phyloP scores from a whole-genome alignment of 2,113 vertebrate species.

The Vulpes lagopus region DNA sequence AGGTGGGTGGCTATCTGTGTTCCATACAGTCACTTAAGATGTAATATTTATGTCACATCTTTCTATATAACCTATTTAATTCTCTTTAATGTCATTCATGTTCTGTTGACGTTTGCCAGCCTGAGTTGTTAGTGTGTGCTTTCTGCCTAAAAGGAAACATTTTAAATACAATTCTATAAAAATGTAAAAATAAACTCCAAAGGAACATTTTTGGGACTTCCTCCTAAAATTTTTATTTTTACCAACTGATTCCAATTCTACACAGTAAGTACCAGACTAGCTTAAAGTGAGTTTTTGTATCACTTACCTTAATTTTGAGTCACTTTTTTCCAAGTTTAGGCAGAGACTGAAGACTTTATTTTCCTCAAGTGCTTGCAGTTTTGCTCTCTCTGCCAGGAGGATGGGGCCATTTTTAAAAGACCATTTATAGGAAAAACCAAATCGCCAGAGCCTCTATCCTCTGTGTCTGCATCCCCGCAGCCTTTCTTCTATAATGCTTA shows the following conservation, averaged over 20 bases:
- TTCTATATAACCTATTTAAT: neutral
- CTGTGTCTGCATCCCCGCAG: neutral
- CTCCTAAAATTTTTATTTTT: neutral
- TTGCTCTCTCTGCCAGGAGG: neutral
- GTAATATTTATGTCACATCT: neutral
- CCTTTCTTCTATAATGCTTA: neutral
- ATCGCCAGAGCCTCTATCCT: neutral
- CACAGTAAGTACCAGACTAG: neutral
- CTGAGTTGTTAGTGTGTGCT: neutral
- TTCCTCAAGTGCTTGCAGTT: neutral
- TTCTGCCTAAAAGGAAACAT: slow-evolving; percentile 46
- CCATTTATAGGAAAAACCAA: neutral
- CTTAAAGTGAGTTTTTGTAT: slow-evolving; percentile 17
- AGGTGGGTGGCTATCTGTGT: neutral
- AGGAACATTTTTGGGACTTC: neutral
- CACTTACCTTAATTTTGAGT: slow-evolving; percentile 15
- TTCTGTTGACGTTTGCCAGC: neutral
- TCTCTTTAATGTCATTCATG: neutral
- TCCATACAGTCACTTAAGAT: neutral
- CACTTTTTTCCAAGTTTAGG: neutral
- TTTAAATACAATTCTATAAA: neutral
- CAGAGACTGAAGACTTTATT: neutral
- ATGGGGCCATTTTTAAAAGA: neutral
- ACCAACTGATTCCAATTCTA: neutral
- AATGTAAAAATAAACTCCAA: neutral